These are phyloP conservation scores for Leptodactylus fallax DNA, from an alignment of 2,797 vertebrate genomes.

Conservation along the genomic window DNA sequence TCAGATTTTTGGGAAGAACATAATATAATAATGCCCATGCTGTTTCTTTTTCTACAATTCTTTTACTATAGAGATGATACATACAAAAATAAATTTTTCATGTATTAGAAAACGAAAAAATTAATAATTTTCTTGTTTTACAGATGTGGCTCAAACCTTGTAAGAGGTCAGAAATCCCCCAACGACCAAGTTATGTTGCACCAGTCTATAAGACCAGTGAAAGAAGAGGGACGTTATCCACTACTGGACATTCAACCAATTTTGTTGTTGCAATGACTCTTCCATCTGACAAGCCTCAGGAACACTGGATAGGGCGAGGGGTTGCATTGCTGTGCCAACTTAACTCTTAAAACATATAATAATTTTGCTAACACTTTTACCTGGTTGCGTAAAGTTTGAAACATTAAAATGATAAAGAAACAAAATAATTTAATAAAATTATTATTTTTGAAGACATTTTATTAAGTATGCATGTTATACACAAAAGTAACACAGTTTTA, in stretches of 20 bases:
- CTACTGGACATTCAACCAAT: constrained; percentile 88
- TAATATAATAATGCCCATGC: neutral
- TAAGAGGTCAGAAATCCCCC: constrained; percentile 78
- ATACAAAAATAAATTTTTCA: too few relatives aligned
- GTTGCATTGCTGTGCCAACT: constrained; percentile 88
- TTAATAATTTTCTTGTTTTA: constrained; percentile 19
- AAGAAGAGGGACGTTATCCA: constrained; percentile 85
- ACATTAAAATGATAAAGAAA: neutral
- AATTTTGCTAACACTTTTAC: neutral
- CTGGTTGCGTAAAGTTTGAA: neutral
- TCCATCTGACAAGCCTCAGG: constrained; percentile 74
- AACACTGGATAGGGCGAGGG: constrained; percentile 87
- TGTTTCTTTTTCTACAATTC: neutral
- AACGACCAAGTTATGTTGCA: constrained; percentile 79
- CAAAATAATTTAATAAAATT: constrained; percentile 56
- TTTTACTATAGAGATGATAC: neutral
- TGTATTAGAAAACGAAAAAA: neutral
- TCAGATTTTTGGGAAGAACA: too few relatives aligned
- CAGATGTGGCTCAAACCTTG: constrained; percentile 90
- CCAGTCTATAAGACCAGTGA: constrained; percentile 90
- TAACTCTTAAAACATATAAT: constrained; percentile 71
- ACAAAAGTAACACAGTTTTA: constrained; percentile 78
- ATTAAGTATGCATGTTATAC: constrained; percentile 75
- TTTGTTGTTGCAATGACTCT: constrained; percentile 86
- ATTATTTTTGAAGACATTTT: constrained; percentile 73